Evolutionary conservation across 2,888 invertebrate genomes (phyloP).

Genomic region (Alentia gelatinosa): DNA sequence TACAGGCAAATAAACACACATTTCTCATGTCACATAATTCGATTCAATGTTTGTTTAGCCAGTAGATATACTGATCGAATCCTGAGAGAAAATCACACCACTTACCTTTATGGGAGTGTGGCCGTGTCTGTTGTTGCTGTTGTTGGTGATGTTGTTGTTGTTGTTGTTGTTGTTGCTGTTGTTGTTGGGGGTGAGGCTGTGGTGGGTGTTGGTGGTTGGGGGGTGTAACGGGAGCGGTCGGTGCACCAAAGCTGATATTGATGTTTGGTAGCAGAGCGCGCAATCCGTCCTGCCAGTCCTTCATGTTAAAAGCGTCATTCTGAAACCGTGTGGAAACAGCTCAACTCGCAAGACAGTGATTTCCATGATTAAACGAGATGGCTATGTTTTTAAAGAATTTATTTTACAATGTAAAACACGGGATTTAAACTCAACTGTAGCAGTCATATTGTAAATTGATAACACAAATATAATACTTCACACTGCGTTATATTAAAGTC

Average conservation of each 20-base stretch:
- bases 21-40: no score
- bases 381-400: not conserved
- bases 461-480: no score
- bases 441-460: no score
- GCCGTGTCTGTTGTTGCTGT: constrained; percentile 16
- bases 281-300: constrained; percentile 83
- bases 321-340: not conserved
- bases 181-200: constrained; percentile 50
- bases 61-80: no score
- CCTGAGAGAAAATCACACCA: not conserved
- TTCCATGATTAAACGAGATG: not conserved
- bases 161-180: constrained; percentile 37
- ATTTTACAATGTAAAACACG: no score
- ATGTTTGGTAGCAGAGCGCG: constrained; percentile 81
- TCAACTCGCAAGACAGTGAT: not conserved
- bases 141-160: constrained; percentile 34
- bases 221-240: not conserved
- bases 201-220: constrained; percentile 30
- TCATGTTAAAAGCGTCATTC: constrained; percentile 73
- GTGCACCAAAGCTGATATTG: constrained; percentile 80
- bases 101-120: constrained; percentile 40
- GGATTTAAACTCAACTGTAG: no score
- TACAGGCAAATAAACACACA: no score
- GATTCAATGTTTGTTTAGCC: no score
- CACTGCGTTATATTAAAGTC: no score